Evolutionary conservation across 2,113 vertebrate genomes (phyloP).

Genomic region (Solea solea): DNA sequence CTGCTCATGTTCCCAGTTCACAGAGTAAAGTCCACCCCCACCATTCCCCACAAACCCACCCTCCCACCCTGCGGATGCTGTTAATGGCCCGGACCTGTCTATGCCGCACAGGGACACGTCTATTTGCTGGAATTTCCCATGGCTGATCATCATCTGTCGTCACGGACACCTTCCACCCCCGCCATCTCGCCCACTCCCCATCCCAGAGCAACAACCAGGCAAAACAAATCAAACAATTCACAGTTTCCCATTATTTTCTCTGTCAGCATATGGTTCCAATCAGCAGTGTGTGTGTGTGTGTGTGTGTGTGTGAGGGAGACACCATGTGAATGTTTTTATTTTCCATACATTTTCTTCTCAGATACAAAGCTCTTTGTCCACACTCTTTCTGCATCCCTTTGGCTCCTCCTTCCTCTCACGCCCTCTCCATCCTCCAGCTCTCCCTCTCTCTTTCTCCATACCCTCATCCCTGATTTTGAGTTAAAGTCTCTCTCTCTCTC

Average conservation of each 20-base stretch:
- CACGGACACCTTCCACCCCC: constrained; percentile 61
- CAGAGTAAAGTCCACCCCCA: constrained; percentile 38
- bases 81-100: constrained; percentile 67
- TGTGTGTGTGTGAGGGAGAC: constrained; percentile 36
- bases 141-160: constrained; percentile 69
- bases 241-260: constrained; percentile 84
- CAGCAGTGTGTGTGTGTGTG: constrained; percentile 64
- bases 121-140: constrained; percentile 71
- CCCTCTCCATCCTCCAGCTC: constrained; percentile 61
- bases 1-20: constrained; percentile 36
- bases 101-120: constrained; percentile 34
- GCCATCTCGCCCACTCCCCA: constrained; percentile 51
- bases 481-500: constrained; percentile 23
- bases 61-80: constrained; percentile 14
- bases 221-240: constrained; percentile 82
- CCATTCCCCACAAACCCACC: constrained; percentile 11
- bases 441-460: constrained; percentile 45
- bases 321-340: constrained; percentile 87
- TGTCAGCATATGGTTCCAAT: constrained; percentile 91
- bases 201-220: constrained; percentile 56
- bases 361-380: constrained; percentile 91
- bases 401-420: constrained; percentile 66
- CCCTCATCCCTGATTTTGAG: not conserved
- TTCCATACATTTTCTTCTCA: constrained; percentile 85
- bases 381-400: constrained; percentile 47